Base-by-base conservation (phyloP, 2,113 vertebrate genomes). In the Ursus arctos region DNA sequence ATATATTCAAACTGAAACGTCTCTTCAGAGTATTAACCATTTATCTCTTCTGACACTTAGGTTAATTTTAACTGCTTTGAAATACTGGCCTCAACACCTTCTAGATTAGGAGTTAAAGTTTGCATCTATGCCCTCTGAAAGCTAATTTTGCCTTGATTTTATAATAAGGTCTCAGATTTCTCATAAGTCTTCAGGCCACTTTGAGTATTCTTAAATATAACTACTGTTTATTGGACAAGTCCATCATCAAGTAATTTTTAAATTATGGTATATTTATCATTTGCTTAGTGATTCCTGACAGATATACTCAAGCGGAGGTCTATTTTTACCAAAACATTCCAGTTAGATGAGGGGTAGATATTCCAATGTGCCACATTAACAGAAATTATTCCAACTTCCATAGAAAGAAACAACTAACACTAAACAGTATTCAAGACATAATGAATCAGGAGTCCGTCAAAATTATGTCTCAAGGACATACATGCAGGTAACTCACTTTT, bases 221-320 rank as follows among this genome's bases (percentile, higher is more conserved):
- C 76, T 88, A 83, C 7, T 91, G 13, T 77, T 92, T 88, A 71
- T 16, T 74, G 49, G n/a, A 51, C 57, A 96, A 97, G 63, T 65
- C 65, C 57, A 80, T 92, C 95, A 97, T 85, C 94, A 80, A 93
- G 33, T 43, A 88, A 96, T 93, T 96, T 97, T 74, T 21, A 96
- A 97, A 93, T 96, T 96, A 95, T 3, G 40, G 77, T 69, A 81
- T 76, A 74, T 79, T 95, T 97, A 96, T 91, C 82, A 96, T 93
- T 96, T 91, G 43, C 43, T 28, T 88, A 88, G 79, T 88, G 79
- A 94, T 31, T 94, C 33, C 69, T 96, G 91, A 96, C 85, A 98
- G 81, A 96, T 43, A 94, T 6, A 88, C 12, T 92, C 72, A 76
- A 92, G 19, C 57, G 14, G 43, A 96, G 81, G 67, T 72, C 76